Percentiles rank a stretch among this genome's conserved stretches.
Conservation (phyloP, 2,797 vertebrate species). For the Menidia menidia region DNA sequence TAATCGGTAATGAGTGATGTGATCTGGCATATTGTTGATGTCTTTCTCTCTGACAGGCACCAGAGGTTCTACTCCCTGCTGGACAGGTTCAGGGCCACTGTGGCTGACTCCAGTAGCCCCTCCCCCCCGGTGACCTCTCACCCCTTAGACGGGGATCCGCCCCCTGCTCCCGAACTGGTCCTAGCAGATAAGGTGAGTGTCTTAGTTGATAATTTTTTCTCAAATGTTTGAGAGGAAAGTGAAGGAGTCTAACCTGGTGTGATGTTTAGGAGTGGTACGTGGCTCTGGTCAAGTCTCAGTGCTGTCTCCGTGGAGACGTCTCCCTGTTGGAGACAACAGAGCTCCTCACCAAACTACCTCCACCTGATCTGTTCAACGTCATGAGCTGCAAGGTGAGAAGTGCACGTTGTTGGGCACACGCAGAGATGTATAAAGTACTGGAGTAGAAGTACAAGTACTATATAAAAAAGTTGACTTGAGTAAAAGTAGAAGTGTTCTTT, state of each 20-base stretch:
- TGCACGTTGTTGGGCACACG: too few relatives aligned
- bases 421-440: too few relatives aligned
- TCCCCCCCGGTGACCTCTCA: slow-evolving; percentile 89
- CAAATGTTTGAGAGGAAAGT: not conserved
- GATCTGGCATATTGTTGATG: too few relatives aligned
- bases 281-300: slow-evolving; percentile 91
- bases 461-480: too few relatives aligned
- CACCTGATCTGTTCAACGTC: slow-evolving; percentile 85
- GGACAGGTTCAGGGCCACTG: slow-evolving; percentile 94
- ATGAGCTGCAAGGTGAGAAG: slow-evolving; percentile 87
- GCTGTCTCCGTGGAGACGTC: slow-evolving; percentile 87
- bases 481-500: too few relatives aligned
- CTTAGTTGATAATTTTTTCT: too few relatives aligned
- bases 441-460: too few relatives aligned
- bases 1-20: too few relatives aligned
- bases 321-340: slow-evolving; percentile 94
- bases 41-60: slow-evolving; percentile 83
- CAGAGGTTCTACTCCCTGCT: slow-evolving; percentile 97
- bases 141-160: slow-evolving; percentile 91
- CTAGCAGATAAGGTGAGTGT: slow-evolving; percentile 88
- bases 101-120: slow-evolving; percentile 88
- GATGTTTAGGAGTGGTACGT: slow-evolving; percentile 93
- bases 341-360: slow-evolving; percentile 91
- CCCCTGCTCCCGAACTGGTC: slow-evolving; percentile 87
- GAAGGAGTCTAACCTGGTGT: not conserved